These are phyloP conservation scores for Odontamblyopus rebecca DNA, from an alignment of 2,797 vertebrate genomes.

Conservation along the genomic window DNA sequence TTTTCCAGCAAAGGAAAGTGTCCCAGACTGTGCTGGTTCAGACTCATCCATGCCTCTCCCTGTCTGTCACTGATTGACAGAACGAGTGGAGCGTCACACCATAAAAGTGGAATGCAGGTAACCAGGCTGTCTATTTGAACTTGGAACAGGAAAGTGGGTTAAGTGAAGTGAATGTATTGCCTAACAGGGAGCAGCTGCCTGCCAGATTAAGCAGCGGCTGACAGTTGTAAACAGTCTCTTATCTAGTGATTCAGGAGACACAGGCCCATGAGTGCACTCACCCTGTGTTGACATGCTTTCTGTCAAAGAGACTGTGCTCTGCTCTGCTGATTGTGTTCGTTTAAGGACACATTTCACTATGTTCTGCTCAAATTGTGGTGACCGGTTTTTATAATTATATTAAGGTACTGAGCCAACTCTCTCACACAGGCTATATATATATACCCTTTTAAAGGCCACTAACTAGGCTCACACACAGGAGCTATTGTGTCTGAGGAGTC, in stretches of 20 bases:
- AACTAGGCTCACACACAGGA: constrained; percentile 52
- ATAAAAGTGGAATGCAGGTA: constrained; percentile 58
- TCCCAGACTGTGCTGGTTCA: constrained; percentile 12
- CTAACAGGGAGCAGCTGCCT: constrained; percentile 64
- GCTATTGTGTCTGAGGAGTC: constrained; percentile 70
- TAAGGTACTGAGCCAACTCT: constrained; percentile 20
- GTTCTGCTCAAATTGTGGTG: constrained; percentile 30
- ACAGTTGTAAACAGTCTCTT: constrained; percentile 72
- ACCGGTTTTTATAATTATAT: constrained; percentile 8
- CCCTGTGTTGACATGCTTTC: constrained; percentile 59
- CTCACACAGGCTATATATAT: constrained; percentile 63
- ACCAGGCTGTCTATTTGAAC: constrained; percentile 61
- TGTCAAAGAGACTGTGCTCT: constrained; percentile 40
- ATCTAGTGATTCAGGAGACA: constrained; percentile 59
- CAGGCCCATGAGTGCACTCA: constrained; percentile 44
- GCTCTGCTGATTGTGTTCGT: constrained; percentile 36
- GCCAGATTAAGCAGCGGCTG: constrained; percentile 61
- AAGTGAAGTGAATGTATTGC: constrained; percentile 65
- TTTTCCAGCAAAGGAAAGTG: constrained; percentile 14
- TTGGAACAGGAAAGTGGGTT: constrained; percentile 70
- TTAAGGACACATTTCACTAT: constrained; percentile 39
- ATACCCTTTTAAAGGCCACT: constrained; percentile 50
- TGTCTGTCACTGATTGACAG: constrained; percentile 64
- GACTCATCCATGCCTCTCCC: constrained; percentile 33
- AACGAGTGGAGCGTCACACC: constrained; percentile 15